Base-by-base conservation (phyloP, 2,888 invertebrate genomes). In the Tipula lateralis region DNA sequence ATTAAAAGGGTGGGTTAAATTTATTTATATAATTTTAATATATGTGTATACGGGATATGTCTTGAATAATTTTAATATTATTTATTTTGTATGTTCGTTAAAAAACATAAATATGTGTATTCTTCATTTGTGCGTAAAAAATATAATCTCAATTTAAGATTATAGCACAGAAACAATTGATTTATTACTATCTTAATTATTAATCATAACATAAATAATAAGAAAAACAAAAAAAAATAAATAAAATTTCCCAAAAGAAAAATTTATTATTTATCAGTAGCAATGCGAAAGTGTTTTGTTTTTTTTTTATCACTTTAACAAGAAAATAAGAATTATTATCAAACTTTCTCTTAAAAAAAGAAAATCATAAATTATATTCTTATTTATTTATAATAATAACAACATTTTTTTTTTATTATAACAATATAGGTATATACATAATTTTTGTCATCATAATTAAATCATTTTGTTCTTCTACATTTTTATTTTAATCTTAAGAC, bases 141-240 rank as follows among this genome's bases (percentile, higher is more conserved):
- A 24, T 24, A 24, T 66, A 66, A 66, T 66, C 66, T 66, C 24
- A 66, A 66, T 66, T 66, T 24, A 66, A 66, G 66, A 66, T 66
- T 66, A 66, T 66, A 66, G 66, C 66, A 66, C 66, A 66, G 24
- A 24, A 24, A 24, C 66, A 66, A 66, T 66, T 66, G 66, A 66
- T 66, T 66, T 66, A 66, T 66, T 66, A 66, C 66, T 66, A 66
- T 66, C 66, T 66, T 66, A 66, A 66, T 66, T 66, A 66, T 66
- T 66, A 66, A 66, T 66, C 66, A 66, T 66, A 66, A 66, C 66
- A 66, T 66, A 66, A 66, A 66, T 66, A 66, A 66, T 66, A 66
- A 1, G 9, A 66, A 66, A 50, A 44, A 16, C 6, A 36, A 39
- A 39, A 6, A n/a, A n/a, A 44, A 44, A 16, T n/a, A 44, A 44